phyloP scores from a whole-genome alignment of 2,113 vertebrate species.

The Calidris pygmaea region DNA sequence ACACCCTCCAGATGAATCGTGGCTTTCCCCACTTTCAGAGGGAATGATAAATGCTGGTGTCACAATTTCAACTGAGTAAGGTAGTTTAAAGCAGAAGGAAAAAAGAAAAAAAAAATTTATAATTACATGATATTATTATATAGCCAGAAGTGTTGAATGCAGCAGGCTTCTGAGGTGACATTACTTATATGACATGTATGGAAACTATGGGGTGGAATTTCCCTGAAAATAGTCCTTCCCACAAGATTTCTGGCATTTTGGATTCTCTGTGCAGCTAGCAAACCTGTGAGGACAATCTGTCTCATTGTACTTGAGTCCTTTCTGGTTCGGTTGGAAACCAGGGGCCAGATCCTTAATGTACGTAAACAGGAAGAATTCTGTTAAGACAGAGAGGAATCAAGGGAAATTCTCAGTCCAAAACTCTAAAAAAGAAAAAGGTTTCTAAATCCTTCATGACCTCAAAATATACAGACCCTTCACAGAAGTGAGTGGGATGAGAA shows the following conservation, averaged over 20 bases:
- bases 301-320: slow-evolving; percentile 27
- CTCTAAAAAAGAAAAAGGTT: not conserved
- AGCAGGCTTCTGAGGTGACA: slow-evolving; percentile 2
- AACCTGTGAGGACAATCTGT: slow-evolving; percentile 9
- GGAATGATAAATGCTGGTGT: not conserved
- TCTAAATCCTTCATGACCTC: slow-evolving; percentile 24
- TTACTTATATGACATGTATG: not conserved
- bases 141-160: not conserved
- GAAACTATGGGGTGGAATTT: slow-evolving; percentile 51
- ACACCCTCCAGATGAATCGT: not conserved
- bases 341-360: slow-evolving; percentile 18
- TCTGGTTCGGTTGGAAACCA: slow-evolving; percentile 16
- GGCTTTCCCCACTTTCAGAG: not conserved
- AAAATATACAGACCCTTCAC: not conserved
- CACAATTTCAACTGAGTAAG: not conserved
- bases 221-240: slow-evolving; percentile 40
- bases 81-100: not conserved
- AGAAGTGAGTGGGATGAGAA: slow-evolving; percentile 12
- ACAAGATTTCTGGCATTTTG: slow-evolving; percentile 34
- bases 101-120: not conserved
- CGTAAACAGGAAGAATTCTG: slow-evolving; percentile 33
- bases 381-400: slow-evolving; percentile 28
- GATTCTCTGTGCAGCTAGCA: not conserved
- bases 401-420: slow-evolving; percentile 5
- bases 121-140: not conserved